phyloP scores from a whole-genome alignment of 1,140 invertebrate species.

The Drosophila ananassae region DNA sequence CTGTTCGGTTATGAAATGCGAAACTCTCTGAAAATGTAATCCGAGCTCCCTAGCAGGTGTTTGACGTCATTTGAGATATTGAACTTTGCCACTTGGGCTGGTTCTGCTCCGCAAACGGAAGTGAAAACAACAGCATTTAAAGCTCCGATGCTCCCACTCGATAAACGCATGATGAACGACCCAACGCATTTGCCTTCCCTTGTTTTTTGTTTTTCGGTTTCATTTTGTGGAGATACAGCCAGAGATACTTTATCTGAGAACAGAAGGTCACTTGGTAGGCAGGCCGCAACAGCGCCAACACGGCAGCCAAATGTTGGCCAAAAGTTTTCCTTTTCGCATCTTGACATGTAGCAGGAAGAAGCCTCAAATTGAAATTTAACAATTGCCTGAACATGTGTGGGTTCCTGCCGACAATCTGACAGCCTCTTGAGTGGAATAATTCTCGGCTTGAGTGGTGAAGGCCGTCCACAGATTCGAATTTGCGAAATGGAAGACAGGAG shows the following conservation, averaged over 20 bases:
- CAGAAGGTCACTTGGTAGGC: constrained; percentile 23
- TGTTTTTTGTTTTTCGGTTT: constrained; percentile 29
- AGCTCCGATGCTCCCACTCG: constrained; percentile 38
- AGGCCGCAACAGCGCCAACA: constrained; percentile 9
- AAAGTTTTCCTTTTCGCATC: constrained; percentile 48
- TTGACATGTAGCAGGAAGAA: constrained; percentile 45
- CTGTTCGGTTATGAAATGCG: constrained; percentile 38
- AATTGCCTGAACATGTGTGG: constrained; percentile 30
- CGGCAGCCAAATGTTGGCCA: constrained; percentile 45
- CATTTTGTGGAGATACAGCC: constrained; percentile 14
- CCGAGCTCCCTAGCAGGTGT: constrained; percentile 28
- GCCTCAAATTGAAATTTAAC: constrained; percentile 51
- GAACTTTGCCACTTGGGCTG: constrained; percentile 34
- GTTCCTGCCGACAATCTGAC: constrained; percentile 34
- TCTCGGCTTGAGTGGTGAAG: constrained; percentile 33
- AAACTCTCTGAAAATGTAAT: constrained; percentile 18
- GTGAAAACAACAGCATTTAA: constrained; percentile 38
- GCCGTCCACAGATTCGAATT: constrained; percentile 33
- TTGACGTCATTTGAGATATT: constrained; percentile 20
- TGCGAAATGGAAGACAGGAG: constrained; percentile 14
- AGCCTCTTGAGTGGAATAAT: constrained; percentile 48
- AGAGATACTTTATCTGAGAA: constrained; percentile 28
- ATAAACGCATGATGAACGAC: constrained; percentile 77
- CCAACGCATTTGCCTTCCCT: constrained; percentile 26
- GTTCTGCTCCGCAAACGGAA: constrained; percentile 36